Base-by-base conservation (phyloP, 2,888 invertebrate species). In the Megalurothrips usitatus region DNA sequence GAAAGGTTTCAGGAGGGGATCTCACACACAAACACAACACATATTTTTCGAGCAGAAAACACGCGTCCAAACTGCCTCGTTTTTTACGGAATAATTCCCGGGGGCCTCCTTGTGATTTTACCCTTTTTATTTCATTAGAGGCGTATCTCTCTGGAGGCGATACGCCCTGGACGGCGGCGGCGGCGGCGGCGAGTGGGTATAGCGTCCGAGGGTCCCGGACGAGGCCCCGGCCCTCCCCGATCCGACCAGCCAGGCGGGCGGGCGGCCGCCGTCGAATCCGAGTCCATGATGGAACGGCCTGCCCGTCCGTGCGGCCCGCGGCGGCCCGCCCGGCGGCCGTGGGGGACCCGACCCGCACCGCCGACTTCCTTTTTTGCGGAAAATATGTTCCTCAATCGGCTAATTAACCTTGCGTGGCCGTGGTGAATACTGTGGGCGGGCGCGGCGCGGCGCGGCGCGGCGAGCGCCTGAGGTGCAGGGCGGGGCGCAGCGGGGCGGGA, bases 41-140 rank as follows among this genome's bases (percentile, higher is more conserved):
- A 75, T 75, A 75, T 75, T 75, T 75, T 75, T 75, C 68, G 68
- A 26, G 68, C 68, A 75, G 68, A 75, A 75, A 75, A 75, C 68
- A 75, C 68, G 68, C 12, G n/a, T n/a, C 68, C 68, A 75, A 26
- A 26, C 23, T 12, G 68, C 23, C 68, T 75, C 68, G 68, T 75
- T 58, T 75, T 75, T 75, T 26, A 75, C 26, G 23, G 23, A 75
- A 75, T 75, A 23, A 75, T 26, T 75, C 68, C 10, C 26, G n/a
- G n/a, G 1, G 3, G 12, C 58, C 58, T 4, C 14, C 58, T 58
- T 58, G n/a, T n/a, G n/a, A n/a, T n/a, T n/a, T n/a, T n/a, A n/a
- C n/a, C n/a, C n/a, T 68, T 68, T 68, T 10, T 63, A 23, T 68
- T 68, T 23, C 68, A n/a, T 23, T 68, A 58, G 58, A 58, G 58